Evolutionary conservation across 2,888 invertebrate genomes (phyloP).

Genomic region (Zaprionus obscuricornis): DNA sequence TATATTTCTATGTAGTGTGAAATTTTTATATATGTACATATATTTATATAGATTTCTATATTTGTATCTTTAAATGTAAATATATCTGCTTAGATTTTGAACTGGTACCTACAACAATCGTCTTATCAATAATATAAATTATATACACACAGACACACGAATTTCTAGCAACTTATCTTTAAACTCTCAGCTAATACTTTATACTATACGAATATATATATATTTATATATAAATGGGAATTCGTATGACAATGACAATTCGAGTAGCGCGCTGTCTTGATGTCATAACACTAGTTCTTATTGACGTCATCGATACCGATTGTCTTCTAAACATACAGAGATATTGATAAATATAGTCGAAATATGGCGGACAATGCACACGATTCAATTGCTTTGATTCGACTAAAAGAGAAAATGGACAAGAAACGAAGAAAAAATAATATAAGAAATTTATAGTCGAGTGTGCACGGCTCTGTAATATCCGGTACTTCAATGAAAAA

Average conservation of each 20-base stretch:
- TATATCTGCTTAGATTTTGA: constrained; percentile 34
- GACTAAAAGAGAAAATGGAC: no score
- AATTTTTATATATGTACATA: constrained; percentile 8
- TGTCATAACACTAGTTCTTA: constrained; percentile 52
- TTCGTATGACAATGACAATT: constrained; percentile 39
- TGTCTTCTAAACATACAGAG: constrained; percentile 9
- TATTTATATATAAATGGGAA: constrained; percentile 13
- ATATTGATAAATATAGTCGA: background rate
- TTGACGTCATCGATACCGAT: constrained; percentile 59
- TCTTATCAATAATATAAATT: constrained; percentile 63
- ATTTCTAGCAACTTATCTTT: constrained; percentile 32
- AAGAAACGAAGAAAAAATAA: no score
- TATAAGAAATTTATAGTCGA: no score
- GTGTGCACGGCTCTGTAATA: no score
- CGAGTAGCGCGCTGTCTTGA: constrained; percentile 46
- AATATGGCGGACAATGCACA: constrained; percentile 5
- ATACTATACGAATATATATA: no score
- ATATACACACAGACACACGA: constrained; percentile 13
- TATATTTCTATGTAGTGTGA: no score
- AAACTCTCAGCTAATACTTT: no score
- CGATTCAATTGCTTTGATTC: no score
- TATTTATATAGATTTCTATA: background rate
- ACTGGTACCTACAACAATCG: constrained; percentile 15
- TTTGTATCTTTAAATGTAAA: constrained; percentile 11
- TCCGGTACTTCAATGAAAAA: no score